Evolutionary conservation across 2,888 invertebrate species (phyloP).

Genomic region (Plebejus melissa): DNA sequence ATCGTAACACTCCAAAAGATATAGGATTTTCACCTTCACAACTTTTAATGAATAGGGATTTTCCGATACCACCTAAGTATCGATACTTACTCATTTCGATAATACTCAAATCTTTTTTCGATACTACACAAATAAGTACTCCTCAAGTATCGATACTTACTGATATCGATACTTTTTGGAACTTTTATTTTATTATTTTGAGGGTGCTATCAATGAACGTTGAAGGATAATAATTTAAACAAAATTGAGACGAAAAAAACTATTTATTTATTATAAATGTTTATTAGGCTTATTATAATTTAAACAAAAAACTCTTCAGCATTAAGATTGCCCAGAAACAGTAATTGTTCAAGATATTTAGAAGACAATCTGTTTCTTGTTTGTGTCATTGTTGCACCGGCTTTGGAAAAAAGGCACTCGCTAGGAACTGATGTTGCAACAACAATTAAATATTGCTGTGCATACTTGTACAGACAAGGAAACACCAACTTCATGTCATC

Average conservation of each 20-base stretch:
- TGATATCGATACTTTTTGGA: slow-evolving; percentile 34
- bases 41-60: neutral
- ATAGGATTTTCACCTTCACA: too few species aligned
- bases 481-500: slow-evolving; percentile 42
- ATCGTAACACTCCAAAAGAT: too few species aligned
- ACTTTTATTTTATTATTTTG: too few species aligned
- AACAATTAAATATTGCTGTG: slow-evolving; percentile 44
- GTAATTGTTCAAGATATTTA: slow-evolving; percentile 40
- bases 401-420: slow-evolving; percentile 45
- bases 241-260: slow-evolving; percentile 32
- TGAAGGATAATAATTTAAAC: slow-evolving; percentile 9
- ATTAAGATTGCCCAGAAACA: slow-evolving; percentile 38
- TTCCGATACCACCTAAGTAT: slow-evolving; percentile 1
- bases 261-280: slow-evolving; percentile 30
- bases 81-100: slow-evolving; percentile 10
- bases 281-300: slow-evolving; percentile 12
- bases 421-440: slow-evolving; percentile 47
- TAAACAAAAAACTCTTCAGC: slow-evolving; percentile 37
- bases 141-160: slow-evolving; percentile 31
- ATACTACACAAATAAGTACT: slow-evolving; percentile 17
- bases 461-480: slow-evolving; percentile 42
- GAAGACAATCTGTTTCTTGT: slow-evolving; percentile 44
- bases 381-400: slow-evolving; percentile 43
- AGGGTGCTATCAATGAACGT: too few species aligned
- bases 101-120: neutral